Evolutionary conservation across 2,797 vertebrate species (phyloP).

Genomic region (Babyrousa celebensis): DNA sequence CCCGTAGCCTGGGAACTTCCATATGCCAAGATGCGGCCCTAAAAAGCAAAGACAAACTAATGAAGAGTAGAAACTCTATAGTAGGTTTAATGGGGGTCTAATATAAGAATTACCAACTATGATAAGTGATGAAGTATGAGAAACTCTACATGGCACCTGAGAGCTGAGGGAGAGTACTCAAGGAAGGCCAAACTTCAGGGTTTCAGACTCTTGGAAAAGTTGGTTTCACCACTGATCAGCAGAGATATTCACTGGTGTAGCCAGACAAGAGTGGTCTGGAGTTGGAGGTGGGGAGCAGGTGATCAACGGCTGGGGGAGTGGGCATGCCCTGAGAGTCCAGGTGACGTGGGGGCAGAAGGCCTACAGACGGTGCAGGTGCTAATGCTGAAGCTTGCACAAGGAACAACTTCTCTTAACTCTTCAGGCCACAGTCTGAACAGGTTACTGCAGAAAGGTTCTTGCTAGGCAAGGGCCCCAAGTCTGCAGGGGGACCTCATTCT

Average conservation of each 20-base stretch:
- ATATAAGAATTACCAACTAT: neutral
- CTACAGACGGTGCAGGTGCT: neutral
- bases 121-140: neutral
- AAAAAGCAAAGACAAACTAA: no score
- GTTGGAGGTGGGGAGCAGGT: neutral
- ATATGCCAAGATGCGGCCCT: no score
- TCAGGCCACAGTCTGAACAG: neutral
- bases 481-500: neutral
- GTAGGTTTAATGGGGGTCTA: neutral
- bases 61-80: no score
- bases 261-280: neutral
- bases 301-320: neutral
- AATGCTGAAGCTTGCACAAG: neutral
- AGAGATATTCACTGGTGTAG: neutral
- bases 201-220: neutral
- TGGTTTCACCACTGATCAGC: neutral
- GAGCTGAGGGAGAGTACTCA: neutral
- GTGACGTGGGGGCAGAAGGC: neutral
- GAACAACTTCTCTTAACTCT: neutral
- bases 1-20: no score
- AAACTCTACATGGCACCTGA: neutral
- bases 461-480: fast-evolving
- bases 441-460: neutral
- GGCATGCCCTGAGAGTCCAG: neutral
- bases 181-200: neutral